A percentile compares a stretch with the other conserved stretches of the same genome.
Conservation (phyloP, 2,797 vertebrate species). For the Parauchenoglanis punctatus region DNA sequence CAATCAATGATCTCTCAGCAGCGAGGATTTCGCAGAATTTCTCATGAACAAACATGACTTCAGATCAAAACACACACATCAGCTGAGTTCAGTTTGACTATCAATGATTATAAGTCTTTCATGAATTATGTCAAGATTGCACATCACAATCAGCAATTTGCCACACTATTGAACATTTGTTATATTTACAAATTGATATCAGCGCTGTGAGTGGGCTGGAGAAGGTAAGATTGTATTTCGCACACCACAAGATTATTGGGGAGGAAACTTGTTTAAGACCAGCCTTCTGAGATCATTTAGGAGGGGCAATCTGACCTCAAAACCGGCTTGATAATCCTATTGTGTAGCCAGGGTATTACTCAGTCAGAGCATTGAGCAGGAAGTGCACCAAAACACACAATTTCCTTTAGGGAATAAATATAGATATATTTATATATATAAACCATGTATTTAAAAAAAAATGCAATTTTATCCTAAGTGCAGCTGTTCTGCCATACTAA, state of each 20-base stretch:
- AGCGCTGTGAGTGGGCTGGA: not conserved
- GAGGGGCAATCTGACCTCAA: not conserved
- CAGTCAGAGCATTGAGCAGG: not conserved
- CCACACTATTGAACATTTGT: not conserved
- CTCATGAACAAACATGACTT: not conserved
- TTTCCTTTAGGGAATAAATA: constrained; percentile 2
- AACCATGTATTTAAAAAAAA: not conserved
- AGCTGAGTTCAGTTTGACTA: not conserved
- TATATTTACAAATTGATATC: not conserved
- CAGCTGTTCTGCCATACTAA: not conserved
- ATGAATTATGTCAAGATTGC: not conserved
- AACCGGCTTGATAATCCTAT: constrained; percentile 9
- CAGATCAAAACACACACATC: not conserved
- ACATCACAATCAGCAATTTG: not conserved
- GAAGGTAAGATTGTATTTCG: not conserved
- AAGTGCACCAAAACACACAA: not conserved
- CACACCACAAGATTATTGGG: not conserved
- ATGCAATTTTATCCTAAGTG: not conserved
- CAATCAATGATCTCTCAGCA: not conserved
- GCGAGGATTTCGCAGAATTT: not conserved
- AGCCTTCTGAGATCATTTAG: not conserved
- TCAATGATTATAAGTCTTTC: not conserved
- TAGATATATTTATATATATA: not conserved
- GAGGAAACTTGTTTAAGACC: not conserved
- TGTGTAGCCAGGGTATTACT: not conserved